phyloP scores from a whole-genome alignment of 2,888 invertebrate species.

The Yponomeuta cagnagella region DNA sequence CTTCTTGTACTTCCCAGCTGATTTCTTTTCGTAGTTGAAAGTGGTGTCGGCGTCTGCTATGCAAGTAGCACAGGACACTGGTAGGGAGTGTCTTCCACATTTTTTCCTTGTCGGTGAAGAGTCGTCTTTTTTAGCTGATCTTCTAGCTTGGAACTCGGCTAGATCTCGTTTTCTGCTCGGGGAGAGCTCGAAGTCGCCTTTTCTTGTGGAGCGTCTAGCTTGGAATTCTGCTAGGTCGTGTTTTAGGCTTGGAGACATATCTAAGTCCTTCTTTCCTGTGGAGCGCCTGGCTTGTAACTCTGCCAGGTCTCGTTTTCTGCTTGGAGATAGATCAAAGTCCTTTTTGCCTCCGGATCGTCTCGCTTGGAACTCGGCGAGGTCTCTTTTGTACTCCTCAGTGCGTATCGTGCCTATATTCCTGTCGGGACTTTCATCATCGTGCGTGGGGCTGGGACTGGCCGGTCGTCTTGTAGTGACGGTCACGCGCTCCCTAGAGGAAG shows the following conservation, averaged over 20 bases:
- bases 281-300: constrained; percentile 56
- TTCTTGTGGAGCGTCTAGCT: constrained; percentile 29
- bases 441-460: constrained; percentile 33
- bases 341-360: not conserved
- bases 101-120: constrained; percentile 51
- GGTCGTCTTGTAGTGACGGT: constrained; percentile 55
- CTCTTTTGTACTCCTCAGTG: constrained; percentile 67
- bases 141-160: not conserved
- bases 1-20: constrained; percentile 57
- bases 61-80: constrained; percentile 61
- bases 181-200: constrained; percentile 19
- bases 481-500: constrained; percentile 55
- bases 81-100: constrained; percentile 60
- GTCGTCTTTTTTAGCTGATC: constrained; percentile 19
- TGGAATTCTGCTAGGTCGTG: constrained; percentile 67
- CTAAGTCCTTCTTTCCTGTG: not conserved
- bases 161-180: constrained; percentile 43
- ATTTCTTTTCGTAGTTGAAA: constrained; percentile 66
- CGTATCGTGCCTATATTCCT: constrained; percentile 57
- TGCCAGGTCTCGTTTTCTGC: constrained; percentile 53
- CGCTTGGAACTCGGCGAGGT: constrained; percentile 67
- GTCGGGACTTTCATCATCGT: constrained; percentile 29
- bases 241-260: constrained; percentile 27
- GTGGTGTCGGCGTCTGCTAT: constrained; percentile 49
- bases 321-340: not conserved